Conservation (phyloP, 1,140 invertebrate genomes). For the Chlorops oryzae region DNA sequence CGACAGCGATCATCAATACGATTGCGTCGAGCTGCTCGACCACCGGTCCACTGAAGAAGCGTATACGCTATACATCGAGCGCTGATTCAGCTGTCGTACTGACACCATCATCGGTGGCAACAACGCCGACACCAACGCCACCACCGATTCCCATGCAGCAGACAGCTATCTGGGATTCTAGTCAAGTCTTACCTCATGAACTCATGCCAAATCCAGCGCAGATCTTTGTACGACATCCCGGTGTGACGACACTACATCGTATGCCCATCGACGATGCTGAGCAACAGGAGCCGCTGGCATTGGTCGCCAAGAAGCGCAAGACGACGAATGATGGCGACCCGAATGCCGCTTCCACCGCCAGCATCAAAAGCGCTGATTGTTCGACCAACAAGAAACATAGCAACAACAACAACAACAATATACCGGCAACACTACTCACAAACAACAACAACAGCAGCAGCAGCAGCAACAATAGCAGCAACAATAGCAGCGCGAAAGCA, state of each 20-base stretch:
- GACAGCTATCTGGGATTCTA: slow-evolving; percentile 48
- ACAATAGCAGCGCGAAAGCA: slow-evolving; percentile 4
- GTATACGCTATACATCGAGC: slow-evolving; percentile 50
- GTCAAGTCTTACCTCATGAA: slow-evolving; percentile 31
- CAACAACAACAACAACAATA: slow-evolving; percentile 16
- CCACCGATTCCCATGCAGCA: slow-evolving; percentile 41
- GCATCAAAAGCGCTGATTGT: not conserved
- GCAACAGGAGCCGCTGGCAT: slow-evolving; percentile 35
- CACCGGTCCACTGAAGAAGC: slow-evolving; percentile 60
- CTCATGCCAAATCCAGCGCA: slow-evolving; percentile 41
- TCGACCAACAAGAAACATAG: slow-evolving; percentile 9
- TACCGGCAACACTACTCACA: not conserved
- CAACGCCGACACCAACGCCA: slow-evolving; percentile 44
- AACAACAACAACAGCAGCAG: not conserved
- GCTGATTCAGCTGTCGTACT: slow-evolving; percentile 31
- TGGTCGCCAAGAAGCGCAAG: slow-evolving; percentile 25
- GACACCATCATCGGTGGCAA: slow-evolving; percentile 27
- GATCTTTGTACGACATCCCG: slow-evolving; percentile 47
- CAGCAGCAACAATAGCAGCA: slow-evolving; percentile 25
- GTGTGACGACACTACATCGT: slow-evolving; percentile 41
- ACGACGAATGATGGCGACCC: slow-evolving; percentile 9
- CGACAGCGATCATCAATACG: not conserved
- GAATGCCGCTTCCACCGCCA: not conserved
- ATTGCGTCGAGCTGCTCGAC: slow-evolving; percentile 8
- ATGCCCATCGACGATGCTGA: slow-evolving; percentile 32